Evolutionary conservation across 2,113 vertebrate species (phyloP), one percentile per base, ranked within the genome.

Genomic region (Crypturellus undulatus): DNA sequence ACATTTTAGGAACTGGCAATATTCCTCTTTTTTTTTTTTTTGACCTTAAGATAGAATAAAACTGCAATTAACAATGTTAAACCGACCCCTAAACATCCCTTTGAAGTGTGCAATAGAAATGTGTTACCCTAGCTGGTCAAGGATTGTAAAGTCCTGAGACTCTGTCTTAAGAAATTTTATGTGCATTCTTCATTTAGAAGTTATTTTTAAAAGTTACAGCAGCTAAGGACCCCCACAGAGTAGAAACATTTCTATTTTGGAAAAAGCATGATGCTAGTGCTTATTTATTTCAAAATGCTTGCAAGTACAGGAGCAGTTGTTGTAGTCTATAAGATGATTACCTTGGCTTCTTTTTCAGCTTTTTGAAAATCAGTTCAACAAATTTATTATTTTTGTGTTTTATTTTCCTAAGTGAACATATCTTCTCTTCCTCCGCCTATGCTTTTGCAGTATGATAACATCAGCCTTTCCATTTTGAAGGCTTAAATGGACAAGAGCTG

Each of bases 61-160:
- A 92, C 93, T 49, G 63, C 76, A 95, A 94, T 97, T 96, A 96
- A 93, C 92, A 70, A 87, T 49, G 52, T 84, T 96, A 94, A 95
- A 96, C 92, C 93, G 93, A 92, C 93, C 85, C 93, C 85, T 96
- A 90, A 93, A 90, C 90, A 81, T 81, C 69, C n/a, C 52, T 87
- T 43, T 92, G 84, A 96, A 89, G 87, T 72, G 69, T 86, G 81
- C 65, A 81, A 69, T 87, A 75, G 90, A 88, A 90, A 59, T 58
- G 59, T 73, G 32, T 25, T 92, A 49, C 30, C 72, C 12, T 92
- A 75, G 9, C 72, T 96, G 42, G 2, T 42, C 47, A 68, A 12
- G 26, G 10, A 38, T 90, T 86, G 72, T 69, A 65, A 90, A 79
- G 67, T 26, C 18, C 49, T 54, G n/a, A 69, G 63, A 62, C 21